Percentiles rank a stretch among this genome's conserved stretches.
These are phyloP conservation scores for Gallinago jamesoni DNA, from an alignment of 2,113 vertebrate species.

Conservation along the genomic window DNA sequence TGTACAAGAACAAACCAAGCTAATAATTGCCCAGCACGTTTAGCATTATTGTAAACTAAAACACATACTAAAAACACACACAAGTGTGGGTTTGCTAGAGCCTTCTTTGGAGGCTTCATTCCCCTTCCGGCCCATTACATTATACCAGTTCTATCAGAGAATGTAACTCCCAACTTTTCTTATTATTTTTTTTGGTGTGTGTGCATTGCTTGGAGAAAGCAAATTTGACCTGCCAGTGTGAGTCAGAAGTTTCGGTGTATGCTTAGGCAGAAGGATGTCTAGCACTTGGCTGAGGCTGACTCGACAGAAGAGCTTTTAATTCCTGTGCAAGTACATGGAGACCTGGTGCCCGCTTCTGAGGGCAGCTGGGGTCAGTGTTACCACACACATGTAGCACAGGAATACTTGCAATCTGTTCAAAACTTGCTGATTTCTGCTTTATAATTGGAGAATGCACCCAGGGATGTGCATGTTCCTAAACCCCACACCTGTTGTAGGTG, in stretches of 20 bases:
- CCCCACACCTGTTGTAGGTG: not conserved
- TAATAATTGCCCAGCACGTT: not conserved
- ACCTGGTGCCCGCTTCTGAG: not conserved
- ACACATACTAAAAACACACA: not conserved
- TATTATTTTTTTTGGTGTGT: no score
- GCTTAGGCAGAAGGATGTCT: not conserved
- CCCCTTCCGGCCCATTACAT: not conserved
- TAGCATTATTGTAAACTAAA: not conserved
- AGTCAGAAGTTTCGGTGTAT: not conserved
- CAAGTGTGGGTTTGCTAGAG: not conserved
- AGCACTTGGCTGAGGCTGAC: not conserved
- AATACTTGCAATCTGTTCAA: not conserved
- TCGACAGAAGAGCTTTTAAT: not conserved
- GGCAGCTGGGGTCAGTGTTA: slow-evolving; percentile 20
- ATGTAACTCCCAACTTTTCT: not conserved
- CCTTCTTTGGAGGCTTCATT: not conserved
- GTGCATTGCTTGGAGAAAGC: not conserved
- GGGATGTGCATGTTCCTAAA: not conserved
- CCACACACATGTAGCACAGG: not conserved
- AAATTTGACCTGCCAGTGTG: not conserved
- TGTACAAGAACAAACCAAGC: not conserved
- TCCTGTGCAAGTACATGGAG: not conserved
- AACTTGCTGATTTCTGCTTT: not conserved
- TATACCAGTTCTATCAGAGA: not conserved
- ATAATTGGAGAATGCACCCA: not conserved